Evolutionary conservation across 37 sponge, comb jelly and placozoan genomes (phyloP).

Genomic region (Haliclona indistincta): DNA sequence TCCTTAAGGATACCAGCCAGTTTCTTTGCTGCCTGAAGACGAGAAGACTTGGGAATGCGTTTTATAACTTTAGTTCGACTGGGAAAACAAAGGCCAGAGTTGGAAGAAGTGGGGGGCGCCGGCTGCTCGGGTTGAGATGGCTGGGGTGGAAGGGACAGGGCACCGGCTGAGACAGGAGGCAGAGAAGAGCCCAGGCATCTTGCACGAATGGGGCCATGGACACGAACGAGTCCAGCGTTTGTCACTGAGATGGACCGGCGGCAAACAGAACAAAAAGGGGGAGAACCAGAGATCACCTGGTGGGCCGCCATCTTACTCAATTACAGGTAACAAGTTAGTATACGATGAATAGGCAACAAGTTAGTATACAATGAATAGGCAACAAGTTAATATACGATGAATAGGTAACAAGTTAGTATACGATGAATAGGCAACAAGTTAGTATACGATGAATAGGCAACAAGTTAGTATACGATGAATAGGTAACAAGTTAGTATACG

Average conservation of each 20-base stretch:
- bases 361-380: no score
- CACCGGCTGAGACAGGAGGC: neutral
- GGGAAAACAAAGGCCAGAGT: no score
- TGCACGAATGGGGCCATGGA: constrained; percentile 8
- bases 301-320: no score
- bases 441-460: no score
- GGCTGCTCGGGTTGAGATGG: neutral
- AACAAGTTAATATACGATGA: no score
- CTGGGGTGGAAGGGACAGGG: neutral
- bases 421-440: no score
- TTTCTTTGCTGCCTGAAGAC: neutral
- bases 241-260: constrained; percentile 7
- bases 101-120: neutral
- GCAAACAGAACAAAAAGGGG: neutral
- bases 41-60: neutral
- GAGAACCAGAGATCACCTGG: no score
- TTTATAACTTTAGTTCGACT: constrained; percentile 4
- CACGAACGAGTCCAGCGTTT: neutral
- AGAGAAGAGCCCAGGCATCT: constrained; percentile 2
- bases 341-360: no score
- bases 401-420: no score
- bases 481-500: no score
- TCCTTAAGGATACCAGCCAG: constrained; percentile 3
- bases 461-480: no score
- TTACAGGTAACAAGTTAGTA: no score